Percentiles rank a stretch among this genome's conserved stretches.
Evolutionary conservation across 2,797 vertebrate genomes (phyloP).

Genomic region (Pseudomugil tenellus): DNA sequence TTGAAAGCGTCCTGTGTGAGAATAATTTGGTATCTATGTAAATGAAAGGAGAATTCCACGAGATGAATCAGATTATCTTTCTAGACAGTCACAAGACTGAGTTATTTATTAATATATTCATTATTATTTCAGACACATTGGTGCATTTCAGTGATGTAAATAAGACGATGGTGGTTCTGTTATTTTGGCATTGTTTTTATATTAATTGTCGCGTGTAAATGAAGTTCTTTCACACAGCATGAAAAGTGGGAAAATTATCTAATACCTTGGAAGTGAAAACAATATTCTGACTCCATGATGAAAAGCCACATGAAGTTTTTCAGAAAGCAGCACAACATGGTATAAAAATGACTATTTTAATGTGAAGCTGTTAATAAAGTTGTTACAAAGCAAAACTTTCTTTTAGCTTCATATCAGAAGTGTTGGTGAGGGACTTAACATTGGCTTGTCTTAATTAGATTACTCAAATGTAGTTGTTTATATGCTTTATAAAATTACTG

Average conservation of each 20-base stretch:
- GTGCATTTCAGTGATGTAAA: not conserved
- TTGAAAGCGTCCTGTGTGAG: not conserved
- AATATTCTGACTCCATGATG: not conserved
- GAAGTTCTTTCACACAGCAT: not conserved
- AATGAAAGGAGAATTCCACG: too few relatives aligned
- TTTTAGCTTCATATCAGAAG: too few relatives aligned
- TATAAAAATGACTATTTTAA: too few relatives aligned
- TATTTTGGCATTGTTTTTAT: too few relatives aligned
- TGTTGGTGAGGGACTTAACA: too few relatives aligned
- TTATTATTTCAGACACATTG: not conserved
- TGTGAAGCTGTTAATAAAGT: too few relatives aligned
- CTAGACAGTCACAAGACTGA: not conserved
- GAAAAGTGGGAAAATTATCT: not conserved
- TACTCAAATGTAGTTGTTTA: too few relatives aligned
- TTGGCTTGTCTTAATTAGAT: too few relatives aligned
- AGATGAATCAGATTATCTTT: not conserved
- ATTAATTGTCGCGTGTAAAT: too few relatives aligned
- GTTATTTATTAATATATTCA: not conserved
- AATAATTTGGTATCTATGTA: not conserved
- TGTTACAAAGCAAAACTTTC: too few relatives aligned
- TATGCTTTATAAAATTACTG: not conserved
- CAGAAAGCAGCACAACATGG: too few relatives aligned
- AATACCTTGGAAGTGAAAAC: not conserved
- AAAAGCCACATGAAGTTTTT: not conserved
- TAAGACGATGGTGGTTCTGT: too few relatives aligned